phyloP scores from a whole-genome alignment of 2,113 vertebrate genomes.

The Dasypus novemcinctus region DNA sequence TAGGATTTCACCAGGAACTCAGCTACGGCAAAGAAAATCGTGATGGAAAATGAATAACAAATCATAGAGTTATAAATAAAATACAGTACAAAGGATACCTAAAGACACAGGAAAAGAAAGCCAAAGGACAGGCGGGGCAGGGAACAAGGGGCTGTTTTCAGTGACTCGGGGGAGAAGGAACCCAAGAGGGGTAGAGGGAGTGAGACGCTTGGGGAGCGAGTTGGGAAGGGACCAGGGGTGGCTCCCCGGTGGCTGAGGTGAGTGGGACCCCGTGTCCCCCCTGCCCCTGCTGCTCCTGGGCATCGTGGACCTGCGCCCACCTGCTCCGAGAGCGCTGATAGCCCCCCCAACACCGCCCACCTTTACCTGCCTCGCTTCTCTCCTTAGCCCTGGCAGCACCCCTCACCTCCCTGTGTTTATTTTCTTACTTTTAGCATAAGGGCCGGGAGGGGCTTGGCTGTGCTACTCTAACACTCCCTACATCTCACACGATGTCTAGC shows the following conservation, averaged over 20 bases:
- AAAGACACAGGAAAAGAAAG: neutral
- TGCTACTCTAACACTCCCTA: neutral
- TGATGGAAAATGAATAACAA: neutral
- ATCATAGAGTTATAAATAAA: neutral
- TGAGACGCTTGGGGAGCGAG: neutral
- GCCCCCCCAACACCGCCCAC: neutral
- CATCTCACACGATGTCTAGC: neutral
- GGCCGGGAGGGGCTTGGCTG: neutral
- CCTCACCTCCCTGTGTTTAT: neutral
- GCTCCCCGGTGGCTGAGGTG: neutral
- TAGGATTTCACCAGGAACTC: neutral
- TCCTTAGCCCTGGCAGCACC: neutral
- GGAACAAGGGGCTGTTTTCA: neutral
- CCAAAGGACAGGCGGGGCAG: neutral
- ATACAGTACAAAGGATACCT: neutral
- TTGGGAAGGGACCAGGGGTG: neutral
- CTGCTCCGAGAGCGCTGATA: neutral
- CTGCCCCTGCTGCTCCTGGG: neutral
- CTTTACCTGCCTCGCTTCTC: neutral
- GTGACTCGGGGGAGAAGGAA: neutral
- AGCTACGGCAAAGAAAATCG: neutral
- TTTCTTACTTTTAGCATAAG: neutral
- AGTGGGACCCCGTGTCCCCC: neutral
- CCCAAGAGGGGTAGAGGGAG: neutral
- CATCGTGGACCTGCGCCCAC: rapidly evolving